Evolutionary conservation across 1,140 invertebrate species (phyloP).

Genomic region (Listronotus oregonensis): DNA sequence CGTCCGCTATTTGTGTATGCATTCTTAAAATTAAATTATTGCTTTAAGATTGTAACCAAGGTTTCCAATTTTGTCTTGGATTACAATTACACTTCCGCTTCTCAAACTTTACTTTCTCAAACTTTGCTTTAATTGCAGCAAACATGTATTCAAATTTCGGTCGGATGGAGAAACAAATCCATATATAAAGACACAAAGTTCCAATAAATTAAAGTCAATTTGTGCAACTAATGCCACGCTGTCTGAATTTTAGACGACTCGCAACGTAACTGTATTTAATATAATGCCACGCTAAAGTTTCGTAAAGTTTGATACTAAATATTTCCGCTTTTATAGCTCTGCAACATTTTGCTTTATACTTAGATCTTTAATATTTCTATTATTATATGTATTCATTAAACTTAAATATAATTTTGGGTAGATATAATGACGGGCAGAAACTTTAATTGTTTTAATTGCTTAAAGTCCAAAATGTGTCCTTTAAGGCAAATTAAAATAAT

Average conservation of each 20-base stretch:
- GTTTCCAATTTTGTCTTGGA: too few species aligned
- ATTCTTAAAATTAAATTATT: too few species aligned
- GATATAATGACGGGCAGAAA: background rate
- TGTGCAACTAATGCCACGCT: conserved; percentile 25
- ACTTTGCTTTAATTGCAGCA: conserved; percentile 2
- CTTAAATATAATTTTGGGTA: background rate
- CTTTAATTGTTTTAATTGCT: too few species aligned
- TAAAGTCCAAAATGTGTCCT: too few species aligned
- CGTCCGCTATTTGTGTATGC: too few species aligned
- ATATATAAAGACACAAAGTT: conserved; percentile 17
- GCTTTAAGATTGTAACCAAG: too few species aligned
- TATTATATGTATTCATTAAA: conserved; percentile 17
- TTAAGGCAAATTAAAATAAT: too few species aligned
- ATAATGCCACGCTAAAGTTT: conserved; percentile 16
- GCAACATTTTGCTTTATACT: conserved; percentile 18
- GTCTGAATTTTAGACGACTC: conserved; percentile 12
- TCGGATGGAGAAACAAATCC: conserved; percentile 8
- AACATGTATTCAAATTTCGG: background rate
- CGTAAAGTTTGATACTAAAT: conserved; percentile 25
- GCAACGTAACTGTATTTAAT: conserved; percentile 14
- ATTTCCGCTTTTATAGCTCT: conserved; percentile 17
- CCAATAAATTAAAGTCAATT: conserved; percentile 25
- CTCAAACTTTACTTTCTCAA: conserved; percentile 10
- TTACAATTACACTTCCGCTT: background rate
- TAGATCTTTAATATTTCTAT: conserved; percentile 16